Evolutionary conservation across 2,113 vertebrate species (phyloP).

Genomic region (Rhagologus leucostigma): DNA sequence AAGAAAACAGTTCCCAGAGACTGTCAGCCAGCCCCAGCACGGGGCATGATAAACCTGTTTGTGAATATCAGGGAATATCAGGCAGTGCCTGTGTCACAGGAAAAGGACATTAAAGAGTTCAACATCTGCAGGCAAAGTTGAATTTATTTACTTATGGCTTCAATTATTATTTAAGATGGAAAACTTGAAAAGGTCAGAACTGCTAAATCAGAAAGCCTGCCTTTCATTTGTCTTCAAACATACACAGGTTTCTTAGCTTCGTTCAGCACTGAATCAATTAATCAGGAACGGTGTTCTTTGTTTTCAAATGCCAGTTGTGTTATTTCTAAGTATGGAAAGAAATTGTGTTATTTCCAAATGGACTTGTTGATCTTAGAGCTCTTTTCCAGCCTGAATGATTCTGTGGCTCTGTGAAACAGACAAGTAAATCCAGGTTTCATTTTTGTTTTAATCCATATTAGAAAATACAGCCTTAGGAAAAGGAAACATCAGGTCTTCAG

Average conservation of each 20-base stretch:
- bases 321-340: neutral
- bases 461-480: neutral
- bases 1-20: constrained; percentile 20
- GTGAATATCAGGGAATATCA: neutral
- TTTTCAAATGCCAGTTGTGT: neutral
- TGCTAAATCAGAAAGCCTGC: constrained; percentile 30
- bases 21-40: constrained; percentile 1
- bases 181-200: constrained; percentile 60
- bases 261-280: constrained; percentile 22
- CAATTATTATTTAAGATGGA: constrained; percentile 62
- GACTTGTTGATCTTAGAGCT: neutral
- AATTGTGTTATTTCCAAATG: neutral
- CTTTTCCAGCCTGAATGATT: neutral
- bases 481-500: neutral
- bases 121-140: constrained; percentile 46
- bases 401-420: neutral
- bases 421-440: neutral
- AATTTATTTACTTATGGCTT: constrained; percentile 54
- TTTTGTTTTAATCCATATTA: neutral
- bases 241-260: neutral
- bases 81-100: neutral
- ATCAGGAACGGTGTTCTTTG: neutral
- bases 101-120: constrained; percentile 37
- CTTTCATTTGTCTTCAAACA: constrained; percentile 42
- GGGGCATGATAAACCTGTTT: neutral